phyloP scores from a whole-genome alignment of 2,888 invertebrate genomes.

The Amblyjoppa fuscipennis region DNA sequence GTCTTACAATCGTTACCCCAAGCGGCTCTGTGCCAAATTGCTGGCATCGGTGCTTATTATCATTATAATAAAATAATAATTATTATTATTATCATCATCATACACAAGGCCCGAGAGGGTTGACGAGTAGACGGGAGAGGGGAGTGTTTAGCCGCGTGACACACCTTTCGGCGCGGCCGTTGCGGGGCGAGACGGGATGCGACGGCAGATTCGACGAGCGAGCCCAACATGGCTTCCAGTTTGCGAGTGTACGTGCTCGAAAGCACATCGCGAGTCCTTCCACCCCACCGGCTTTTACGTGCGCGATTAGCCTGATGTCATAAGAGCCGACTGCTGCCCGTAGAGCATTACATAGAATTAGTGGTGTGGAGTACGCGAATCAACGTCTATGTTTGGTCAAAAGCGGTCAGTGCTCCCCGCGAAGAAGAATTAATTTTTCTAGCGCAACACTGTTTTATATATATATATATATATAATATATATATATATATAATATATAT shows the following conservation, averaged over 20 bases:
- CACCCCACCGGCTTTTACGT: slow-evolving; percentile 62
- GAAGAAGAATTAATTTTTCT: not conserved
- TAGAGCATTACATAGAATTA: not conserved
- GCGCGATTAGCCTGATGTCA: slow-evolving; percentile 76
- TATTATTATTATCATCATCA: not conserved
- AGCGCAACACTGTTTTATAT: not conserved
- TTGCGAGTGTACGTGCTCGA: slow-evolving; percentile 77
- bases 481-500: too few relatives aligned
- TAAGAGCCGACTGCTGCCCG: not conserved
- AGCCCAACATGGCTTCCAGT: slow-evolving; percentile 80
- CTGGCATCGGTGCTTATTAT: not conserved
- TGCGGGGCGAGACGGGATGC: slow-evolving; percentile 62
- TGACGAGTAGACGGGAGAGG: not conserved
- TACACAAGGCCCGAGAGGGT: not conserved
- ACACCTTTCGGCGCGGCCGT: slow-evolving; percentile 14
- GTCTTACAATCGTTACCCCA: not conserved
- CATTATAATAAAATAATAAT: too few relatives aligned
- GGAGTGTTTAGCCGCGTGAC: not conserved
- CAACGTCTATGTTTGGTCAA: not conserved
- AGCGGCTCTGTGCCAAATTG: not conserved
- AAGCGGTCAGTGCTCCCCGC: not conserved
- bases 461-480: too few relatives aligned
- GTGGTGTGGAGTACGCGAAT: not conserved
- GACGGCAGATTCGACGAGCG: slow-evolving; percentile 69
- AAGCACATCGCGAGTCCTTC: slow-evolving; percentile 71